Base-by-base conservation (phyloP, 2,797 vertebrate species). In the Eulemur mongoz region DNA sequence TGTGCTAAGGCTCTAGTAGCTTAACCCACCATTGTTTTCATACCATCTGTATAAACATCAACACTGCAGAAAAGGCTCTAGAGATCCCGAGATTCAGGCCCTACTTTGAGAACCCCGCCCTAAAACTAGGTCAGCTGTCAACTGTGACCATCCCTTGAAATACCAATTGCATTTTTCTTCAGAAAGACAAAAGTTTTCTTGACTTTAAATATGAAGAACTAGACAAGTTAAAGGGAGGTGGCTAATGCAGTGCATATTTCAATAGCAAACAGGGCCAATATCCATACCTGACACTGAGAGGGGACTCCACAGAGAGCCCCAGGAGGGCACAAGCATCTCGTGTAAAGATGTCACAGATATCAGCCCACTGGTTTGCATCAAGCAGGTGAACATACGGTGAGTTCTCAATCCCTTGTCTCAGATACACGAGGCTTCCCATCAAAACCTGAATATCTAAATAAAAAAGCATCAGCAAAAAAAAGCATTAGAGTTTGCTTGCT, bases 331-430 rank as follows among this genome's bases (percentile, higher is more conserved):
- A 99, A 89, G 99, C 99, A 11, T 99, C 99, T 61, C 99, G 98
- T 0, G 99, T 99, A 10, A 99, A 99, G 98, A 99, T 99, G 98
- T 99, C 99, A 93, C 99, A 99, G 98, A 99, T 99, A 98, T 99
- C 99, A 17, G 99, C 99, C 99, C 99, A 99, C 98, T 99, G 99
- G 97, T 99, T 99, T 0, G 99, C 99, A 61, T 99, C 99, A 35
- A 99, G 81, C 23, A 99, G 98, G 96, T 99, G 99, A 89, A 99
- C 99, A 35, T 99, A 99, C 0, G 99, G 99, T 0, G 99, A 99
- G 98, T 99, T 99, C 97, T 99, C 99, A 32, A 99, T 99, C 30
- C 99, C 99, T 52, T 99, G 99, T 93, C 99, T 98, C 98, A 99
- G 98, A 95, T 99, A 99, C 43, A 99, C 99, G 15, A 99, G 98